phyloP scores from a whole-genome alignment of 2,797 vertebrate genomes.

The Megaceryle alcyon region DNA sequence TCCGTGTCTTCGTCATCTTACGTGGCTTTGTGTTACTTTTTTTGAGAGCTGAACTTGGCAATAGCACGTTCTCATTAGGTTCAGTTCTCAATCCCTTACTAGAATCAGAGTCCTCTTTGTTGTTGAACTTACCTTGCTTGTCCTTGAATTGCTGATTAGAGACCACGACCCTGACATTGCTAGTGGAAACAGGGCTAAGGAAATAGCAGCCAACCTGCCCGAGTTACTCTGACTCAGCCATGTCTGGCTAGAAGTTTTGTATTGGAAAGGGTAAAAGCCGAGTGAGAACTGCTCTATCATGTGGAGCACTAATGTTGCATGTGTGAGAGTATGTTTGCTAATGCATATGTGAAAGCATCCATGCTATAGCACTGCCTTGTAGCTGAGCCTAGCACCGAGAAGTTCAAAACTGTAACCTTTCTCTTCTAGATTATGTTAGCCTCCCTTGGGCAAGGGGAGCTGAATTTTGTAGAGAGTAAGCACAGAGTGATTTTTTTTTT shows the following conservation, averaged over 20 bases:
- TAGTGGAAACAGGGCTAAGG: background rate
- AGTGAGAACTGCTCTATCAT: background rate
- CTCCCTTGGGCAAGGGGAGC: background rate
- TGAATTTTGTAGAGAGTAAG: background rate
- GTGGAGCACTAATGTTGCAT: background rate
- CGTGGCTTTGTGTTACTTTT: background rate
- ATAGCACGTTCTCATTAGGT: background rate
- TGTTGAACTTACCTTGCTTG: background rate
- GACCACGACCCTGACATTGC: background rate
- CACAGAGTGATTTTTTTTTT: slow-evolving; percentile 13
- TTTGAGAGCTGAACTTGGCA: background rate
- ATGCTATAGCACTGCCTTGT: background rate
- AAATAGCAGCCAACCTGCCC: slow-evolving; percentile 11
- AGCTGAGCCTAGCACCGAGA: background rate
- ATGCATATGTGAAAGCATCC: background rate
- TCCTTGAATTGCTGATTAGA: slow-evolving; percentile 3
- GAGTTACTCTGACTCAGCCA: background rate
- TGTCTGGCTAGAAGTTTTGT: background rate
- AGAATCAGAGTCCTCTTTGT: background rate
- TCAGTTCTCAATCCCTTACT: background rate
- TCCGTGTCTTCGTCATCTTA: background rate
- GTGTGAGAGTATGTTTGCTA: background rate
- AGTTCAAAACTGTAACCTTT: background rate
- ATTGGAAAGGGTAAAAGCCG: background rate
- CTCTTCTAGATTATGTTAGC: background rate